Conservation (phyloP, 1,140 invertebrate genomes). For the Gonioctena quinquepunctata region DNA sequence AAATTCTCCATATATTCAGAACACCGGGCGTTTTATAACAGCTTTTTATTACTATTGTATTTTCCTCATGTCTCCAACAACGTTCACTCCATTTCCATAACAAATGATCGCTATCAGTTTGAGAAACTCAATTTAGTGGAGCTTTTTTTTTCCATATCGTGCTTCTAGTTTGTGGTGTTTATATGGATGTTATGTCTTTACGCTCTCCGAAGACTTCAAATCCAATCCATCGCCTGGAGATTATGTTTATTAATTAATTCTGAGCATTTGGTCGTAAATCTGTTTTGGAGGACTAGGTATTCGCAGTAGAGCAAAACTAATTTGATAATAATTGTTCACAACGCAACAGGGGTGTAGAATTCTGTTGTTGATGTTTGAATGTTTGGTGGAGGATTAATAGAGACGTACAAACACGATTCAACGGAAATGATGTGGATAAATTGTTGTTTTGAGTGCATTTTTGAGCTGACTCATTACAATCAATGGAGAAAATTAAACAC, state of each 20-base stretch:
- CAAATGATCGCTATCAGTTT: too few species aligned
- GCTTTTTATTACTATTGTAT: too few species aligned
- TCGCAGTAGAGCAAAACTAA: background rate
- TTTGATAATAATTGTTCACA: background rate
- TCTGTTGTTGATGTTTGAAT: background rate
- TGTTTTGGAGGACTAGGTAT: background rate
- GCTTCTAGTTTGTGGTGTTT: too few species aligned
- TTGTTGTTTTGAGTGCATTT: too few species aligned
- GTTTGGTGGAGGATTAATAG: background rate
- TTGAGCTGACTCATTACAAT: too few species aligned
- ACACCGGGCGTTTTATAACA: too few species aligned
- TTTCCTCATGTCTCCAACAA: too few species aligned
- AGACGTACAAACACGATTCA: background rate
- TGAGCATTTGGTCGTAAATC: background rate
- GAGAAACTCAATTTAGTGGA: too few species aligned
- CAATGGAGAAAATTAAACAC: too few species aligned
- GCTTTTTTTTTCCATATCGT: too few species aligned
- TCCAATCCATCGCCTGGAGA: background rate
- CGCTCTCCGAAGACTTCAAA: background rate
- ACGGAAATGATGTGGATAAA: background rate
- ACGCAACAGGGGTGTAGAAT: background rate
- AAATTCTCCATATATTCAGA: too few species aligned
- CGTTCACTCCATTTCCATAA: too few species aligned
- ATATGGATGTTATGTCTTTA: background rate
- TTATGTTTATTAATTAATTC: background rate